Percentiles rank a stretch among this genome's conserved stretches.
Evolutionary conservation across 92 coral and sea anemone genomes (phyloP).

Genomic region (Bergia sp.): DNA sequence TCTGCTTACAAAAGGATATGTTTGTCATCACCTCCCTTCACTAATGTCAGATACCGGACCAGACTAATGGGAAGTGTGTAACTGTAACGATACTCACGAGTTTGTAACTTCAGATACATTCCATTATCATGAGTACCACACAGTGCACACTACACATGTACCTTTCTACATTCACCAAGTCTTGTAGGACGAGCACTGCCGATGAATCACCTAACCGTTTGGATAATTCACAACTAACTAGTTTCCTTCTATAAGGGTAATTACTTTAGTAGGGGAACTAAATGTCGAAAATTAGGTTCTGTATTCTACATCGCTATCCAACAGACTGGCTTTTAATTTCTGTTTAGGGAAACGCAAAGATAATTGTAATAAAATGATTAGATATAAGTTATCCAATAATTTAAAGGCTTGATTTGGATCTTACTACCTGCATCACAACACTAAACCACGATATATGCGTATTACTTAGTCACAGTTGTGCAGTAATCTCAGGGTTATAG

Average conservation of each 20-base stretch:
- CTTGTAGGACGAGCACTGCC: not conserved
- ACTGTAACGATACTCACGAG: constrained; percentile 5
- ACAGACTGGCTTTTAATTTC: not conserved
- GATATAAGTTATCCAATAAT: too few relatives aligned
- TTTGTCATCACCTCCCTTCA: not conserved
- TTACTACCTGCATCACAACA: not conserved
- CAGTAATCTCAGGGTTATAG: not conserved
- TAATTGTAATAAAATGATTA: too few relatives aligned
- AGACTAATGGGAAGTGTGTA: not conserved
- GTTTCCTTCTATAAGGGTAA: not conserved
- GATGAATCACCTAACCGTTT: not conserved
- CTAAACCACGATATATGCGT: too few relatives aligned
- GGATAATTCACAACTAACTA: not conserved
- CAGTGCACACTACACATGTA: not conserved
- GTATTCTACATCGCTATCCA: not conserved
- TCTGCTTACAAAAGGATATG: constrained; percentile 14
- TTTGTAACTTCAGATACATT: not conserved
- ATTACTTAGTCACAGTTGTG: not conserved
- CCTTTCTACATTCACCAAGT: not conserved
- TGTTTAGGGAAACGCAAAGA: not conserved
- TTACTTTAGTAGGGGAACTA: not conserved
- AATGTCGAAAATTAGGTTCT: not conserved
- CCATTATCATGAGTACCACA: not conserved
- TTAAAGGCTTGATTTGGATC: not conserved
- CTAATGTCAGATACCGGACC: constrained; percentile 37